These are phyloP conservation scores for Aythya baeri DNA, from an alignment of 2,113 vertebrate genomes.

Conservation along the genomic window DNA sequence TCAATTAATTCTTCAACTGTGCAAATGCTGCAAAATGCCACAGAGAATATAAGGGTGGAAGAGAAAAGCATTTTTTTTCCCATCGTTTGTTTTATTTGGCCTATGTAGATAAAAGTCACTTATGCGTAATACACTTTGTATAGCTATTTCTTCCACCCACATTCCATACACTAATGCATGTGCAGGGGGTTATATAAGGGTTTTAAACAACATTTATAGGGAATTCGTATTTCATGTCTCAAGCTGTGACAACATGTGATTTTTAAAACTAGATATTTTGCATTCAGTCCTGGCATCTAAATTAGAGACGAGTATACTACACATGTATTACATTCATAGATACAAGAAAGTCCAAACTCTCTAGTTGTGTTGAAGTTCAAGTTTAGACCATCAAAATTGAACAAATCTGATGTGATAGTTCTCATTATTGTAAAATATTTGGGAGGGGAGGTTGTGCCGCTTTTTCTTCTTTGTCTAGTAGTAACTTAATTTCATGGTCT, in stretches of 20 bases:
- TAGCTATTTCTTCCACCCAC: background rate
- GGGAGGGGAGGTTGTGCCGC: too few species aligned
- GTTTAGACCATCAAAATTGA: background rate
- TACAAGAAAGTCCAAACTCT: background rate
- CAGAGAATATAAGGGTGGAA: background rate
- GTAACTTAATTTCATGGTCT: conserved; percentile 44
- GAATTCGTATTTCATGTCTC: background rate
- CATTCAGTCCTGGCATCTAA: background rate
- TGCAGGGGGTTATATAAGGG: background rate
- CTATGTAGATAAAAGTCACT: background rate
- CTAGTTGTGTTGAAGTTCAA: background rate
- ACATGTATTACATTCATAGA: background rate
- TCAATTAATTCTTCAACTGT: background rate
- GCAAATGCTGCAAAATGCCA: background rate
- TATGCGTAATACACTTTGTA: background rate
- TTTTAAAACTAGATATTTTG: background rate
- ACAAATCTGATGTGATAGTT: background rate
- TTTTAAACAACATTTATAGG: background rate
- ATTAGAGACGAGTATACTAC: background rate
- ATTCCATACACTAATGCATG: background rate
- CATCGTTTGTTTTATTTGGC: background rate
- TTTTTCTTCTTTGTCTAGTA: background rate
- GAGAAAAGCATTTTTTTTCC: background rate
- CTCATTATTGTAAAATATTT: background rate
- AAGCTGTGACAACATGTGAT: background rate